These are phyloP conservation scores for Acleris sparsana DNA, from an alignment of 2,888 invertebrate species.

Conservation along the genomic window DNA sequence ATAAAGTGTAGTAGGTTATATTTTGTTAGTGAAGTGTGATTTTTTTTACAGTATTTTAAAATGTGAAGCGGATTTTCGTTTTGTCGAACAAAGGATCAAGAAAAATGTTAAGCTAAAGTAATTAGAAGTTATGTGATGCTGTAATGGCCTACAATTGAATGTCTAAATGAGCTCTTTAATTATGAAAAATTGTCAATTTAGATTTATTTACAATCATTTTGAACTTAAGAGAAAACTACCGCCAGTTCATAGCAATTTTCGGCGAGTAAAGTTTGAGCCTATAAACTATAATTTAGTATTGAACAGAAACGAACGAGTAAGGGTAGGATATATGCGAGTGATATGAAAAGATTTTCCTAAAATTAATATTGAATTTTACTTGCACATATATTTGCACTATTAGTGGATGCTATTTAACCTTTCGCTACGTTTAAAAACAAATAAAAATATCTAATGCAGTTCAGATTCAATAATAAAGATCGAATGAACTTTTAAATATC, in stretches of 20 bases:
- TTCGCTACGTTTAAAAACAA: neutral
- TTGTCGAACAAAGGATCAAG: too few species aligned
- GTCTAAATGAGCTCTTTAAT: neutral
- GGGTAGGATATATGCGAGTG: neutral
- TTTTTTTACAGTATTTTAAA: too few species aligned
- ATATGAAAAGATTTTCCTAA: constrained; percentile 12
- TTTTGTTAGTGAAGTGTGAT: neutral
- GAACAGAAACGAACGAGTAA: too few species aligned
- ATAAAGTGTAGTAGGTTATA: neutral
- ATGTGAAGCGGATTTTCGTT: too few species aligned
- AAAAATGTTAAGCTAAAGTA: too few species aligned
- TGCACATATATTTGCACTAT: constrained; percentile 20
- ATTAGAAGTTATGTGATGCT: neutral
- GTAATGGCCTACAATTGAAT: neutral
- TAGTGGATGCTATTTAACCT: constrained; percentile 8
- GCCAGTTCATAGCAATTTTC: too few species aligned
- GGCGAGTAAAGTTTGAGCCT: neutral
- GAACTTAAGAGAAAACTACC: too few species aligned
- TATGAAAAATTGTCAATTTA: too few species aligned
- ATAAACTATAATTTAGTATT: neutral
- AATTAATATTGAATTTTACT: constrained; percentile 6
- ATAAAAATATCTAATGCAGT: neutral
- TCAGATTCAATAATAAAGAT: too few species aligned
- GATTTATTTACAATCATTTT: too few species aligned
- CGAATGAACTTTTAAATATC: neutral